Evolutionary conservation across 2,797 vertebrate genomes (phyloP), one percentile per base, ranked within the genome.

Genomic region (Danio tinwini): DNA sequence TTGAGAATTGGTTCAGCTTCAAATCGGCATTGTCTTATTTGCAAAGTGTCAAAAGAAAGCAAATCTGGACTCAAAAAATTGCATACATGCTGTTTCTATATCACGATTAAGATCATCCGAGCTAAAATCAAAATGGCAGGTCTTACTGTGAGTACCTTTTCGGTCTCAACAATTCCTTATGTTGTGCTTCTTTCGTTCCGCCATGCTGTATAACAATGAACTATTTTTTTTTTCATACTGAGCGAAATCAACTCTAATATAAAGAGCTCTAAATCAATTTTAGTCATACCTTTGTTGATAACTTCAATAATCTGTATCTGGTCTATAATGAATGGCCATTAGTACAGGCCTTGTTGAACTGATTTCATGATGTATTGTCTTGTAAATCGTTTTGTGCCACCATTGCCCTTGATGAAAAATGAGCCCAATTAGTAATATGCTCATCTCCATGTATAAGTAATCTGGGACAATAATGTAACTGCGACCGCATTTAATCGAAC

Each of bases 241-340:
- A 6, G 1, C 3, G 29, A 29, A 29, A 55, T 40, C 9, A 65
- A 64, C 39, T 70, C 11, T 8, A 68, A 69, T 69, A 45, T 42
- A 69, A 62, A 74, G 68, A 59, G 9, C 56, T 61, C 49, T 44
- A 3, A 11, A 64, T 55, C 21, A 10, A 50, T 74, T 73, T 17
- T 45, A 68, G 10, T 37, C 40, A 55, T 45, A 55, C 62, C 39
- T 59, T 62, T 17, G 16, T 62, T 50, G 39, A 77, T 77, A 74
- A 74, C 79, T 74, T 72, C 40, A 77, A 74, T 71, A 75, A 71
- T 78, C 78, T 59, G 56, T 81, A 56, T 59, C 47, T 61, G 59
- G 73, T 64, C 47, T 85, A 50, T 62, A 50, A 62, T 65, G 64
- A 58, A 56, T 14, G 62, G 42, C 53, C 55, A 71, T 70, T 74